These are phyloP conservation scores for Phalacrocorax carbo DNA, from an alignment of 2,113 vertebrate species.

Conservation along the genomic window DNA sequence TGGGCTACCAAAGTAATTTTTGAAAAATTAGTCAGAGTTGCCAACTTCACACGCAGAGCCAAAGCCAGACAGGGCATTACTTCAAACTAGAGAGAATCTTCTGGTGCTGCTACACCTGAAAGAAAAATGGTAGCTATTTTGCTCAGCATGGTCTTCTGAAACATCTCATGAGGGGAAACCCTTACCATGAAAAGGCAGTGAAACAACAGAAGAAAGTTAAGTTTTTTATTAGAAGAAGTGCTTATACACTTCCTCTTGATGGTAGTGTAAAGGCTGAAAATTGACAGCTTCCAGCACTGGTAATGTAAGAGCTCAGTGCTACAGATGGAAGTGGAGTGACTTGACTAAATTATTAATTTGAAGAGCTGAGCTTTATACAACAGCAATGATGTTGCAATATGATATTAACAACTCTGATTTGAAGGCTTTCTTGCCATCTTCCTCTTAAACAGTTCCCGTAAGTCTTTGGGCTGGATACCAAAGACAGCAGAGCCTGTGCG, in stretches of 20 bases:
- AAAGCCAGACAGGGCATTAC: not conserved
- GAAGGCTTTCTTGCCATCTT: not conserved
- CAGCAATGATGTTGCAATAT: not conserved
- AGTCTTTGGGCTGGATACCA: not conserved
- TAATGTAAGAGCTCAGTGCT: not conserved
- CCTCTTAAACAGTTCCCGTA: not conserved
- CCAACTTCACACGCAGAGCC: not conserved
- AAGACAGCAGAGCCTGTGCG: not conserved
- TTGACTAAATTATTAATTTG: not conserved
- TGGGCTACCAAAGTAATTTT: not conserved
- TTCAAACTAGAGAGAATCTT: not conserved
- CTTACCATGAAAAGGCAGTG: slow-evolving; percentile 39
- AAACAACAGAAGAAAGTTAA: slow-evolving; percentile 51
- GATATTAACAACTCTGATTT: not conserved
- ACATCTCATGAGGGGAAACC: slow-evolving; percentile 32
- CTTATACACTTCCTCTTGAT: not conserved
- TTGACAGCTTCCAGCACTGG: not conserved
- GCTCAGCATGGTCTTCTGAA: slow-evolving; percentile 56
- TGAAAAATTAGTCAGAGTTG: slow-evolving; percentile 6
- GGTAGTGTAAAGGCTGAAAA: not conserved
- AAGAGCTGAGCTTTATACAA: not conserved
- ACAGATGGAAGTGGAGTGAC: not conserved
- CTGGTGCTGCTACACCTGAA: not conserved
- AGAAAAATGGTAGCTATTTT: slow-evolving; percentile 56
- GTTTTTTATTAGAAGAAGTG: not conserved